These are phyloP conservation scores for Orgyia antiqua DNA, from an alignment of 2,888 invertebrate genomes.

Conservation along the genomic window DNA sequence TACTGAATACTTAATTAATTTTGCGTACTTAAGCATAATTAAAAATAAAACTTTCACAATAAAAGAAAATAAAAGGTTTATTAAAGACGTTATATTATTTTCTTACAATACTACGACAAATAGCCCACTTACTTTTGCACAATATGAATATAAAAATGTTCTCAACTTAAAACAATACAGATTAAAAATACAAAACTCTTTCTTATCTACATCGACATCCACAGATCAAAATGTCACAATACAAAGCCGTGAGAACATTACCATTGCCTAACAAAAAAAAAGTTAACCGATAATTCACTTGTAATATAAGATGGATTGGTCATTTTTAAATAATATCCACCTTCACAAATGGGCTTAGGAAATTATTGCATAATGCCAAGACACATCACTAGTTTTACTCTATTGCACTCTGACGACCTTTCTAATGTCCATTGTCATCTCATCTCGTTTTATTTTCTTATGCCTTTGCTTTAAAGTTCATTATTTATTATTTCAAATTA, in stretches of 20 bases:
- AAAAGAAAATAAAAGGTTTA: conserved; percentile 15
- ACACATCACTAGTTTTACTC: conserved; percentile 46
- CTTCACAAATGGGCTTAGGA: conserved; percentile 58
- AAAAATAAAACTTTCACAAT: conserved; percentile 14
- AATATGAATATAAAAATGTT: conserved; percentile 55
- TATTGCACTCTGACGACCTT: conserved; percentile 46
- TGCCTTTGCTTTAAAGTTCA: conserved; percentile 6
- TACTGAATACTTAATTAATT: no score
- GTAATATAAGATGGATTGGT: conserved; percentile 54
- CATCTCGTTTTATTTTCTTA: conserved; percentile 13
- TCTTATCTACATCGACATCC: conserved; percentile 56
- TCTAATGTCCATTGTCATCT: conserved; percentile 27
- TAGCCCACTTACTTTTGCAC: conserved; percentile 25
- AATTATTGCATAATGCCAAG: conserved; percentile 54
- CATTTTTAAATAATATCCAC: conserved; percentile 64
- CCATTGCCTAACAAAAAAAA: conserved; percentile 55
- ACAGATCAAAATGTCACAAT: conserved; percentile 62
- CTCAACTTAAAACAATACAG: conserved; percentile 60
- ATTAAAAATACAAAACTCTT: conserved; percentile 66
- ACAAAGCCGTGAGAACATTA: conserved; percentile 59
- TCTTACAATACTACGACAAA: conserved; percentile 30
- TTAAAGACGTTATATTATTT: conserved; percentile 16
- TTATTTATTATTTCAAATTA: conserved; percentile 7
- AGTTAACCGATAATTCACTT: conserved; percentile 48
- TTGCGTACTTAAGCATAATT: conserved; percentile 5